Evolutionary conservation across 2,888 invertebrate species (phyloP).

Genomic region (Tinea semifulvella): DNA sequence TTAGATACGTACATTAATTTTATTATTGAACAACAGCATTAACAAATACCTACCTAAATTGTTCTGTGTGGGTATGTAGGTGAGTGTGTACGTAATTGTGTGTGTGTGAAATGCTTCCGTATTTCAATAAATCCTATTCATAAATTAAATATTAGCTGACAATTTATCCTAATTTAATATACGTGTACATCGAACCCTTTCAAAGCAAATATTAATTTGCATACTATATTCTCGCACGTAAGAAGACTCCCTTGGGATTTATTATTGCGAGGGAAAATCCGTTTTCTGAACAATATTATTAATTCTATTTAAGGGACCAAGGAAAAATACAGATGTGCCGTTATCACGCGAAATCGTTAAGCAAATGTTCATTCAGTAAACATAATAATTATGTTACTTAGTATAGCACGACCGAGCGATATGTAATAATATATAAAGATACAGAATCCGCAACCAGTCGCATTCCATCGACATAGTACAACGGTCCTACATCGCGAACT

Average conservation of each 20-base stretch:
- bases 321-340: slow-evolving; percentile 3
- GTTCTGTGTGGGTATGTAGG: no score
- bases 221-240: slow-evolving; percentile 4
- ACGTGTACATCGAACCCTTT: neutral
- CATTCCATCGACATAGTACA: slow-evolving; percentile 2
- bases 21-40: no score
- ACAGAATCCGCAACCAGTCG: neutral
- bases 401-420: neutral
- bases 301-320: neutral
- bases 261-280: neutral
- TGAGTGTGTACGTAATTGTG: no score
- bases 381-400: slow-evolving; percentile 9
- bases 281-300: neutral
- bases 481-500: neutral
- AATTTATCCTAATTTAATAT: slow-evolving; percentile 4
- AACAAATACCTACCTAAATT: no score
- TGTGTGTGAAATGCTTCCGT: no score
- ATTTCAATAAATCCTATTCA: neutral
- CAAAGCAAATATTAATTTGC: slow-evolving; percentile 5
- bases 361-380: slow-evolving; percentile 7
- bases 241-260: neutral
- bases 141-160: slow-evolving; percentile 1
- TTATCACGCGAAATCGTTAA: slow-evolving; percentile 5
- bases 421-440: slow-evolving; percentile 4
- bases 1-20: no score